Base-by-base conservation (phyloP, 2,888 invertebrate genomes). In the Cheilosia pagana region DNA sequence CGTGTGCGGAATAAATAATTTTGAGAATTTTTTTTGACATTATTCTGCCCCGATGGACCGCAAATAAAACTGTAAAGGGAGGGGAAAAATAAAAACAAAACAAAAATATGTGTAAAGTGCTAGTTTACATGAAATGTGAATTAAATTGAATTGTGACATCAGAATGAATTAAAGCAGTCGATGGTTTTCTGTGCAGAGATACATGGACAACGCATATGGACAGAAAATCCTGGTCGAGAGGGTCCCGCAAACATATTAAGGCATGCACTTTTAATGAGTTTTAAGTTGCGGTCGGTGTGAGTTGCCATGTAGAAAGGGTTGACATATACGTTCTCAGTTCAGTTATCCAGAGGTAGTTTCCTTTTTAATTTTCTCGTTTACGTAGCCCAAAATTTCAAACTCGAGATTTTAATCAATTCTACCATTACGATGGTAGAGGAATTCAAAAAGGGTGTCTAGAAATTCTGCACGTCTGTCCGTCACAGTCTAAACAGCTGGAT, bases 1-100 rank as follows among this genome's bases (percentile, higher is more conserved):
- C 70, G 81, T 81, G 85, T 67, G 57, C 55, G 57, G 85, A 85
- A 85, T 85, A 85, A 85, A 81, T 76, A 85, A 85, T 85, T 81
- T 85, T 41, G 21, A 62, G 59, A 50, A 45, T 59, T 31, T 70
- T 25, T 55, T 60, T 75, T 59, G 59, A n/a, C 43, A 31, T 31
- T 16, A 39, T 5, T 53, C 14, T 53, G 6, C 28, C 62, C 31
- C 43, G 43, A n/a, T 59, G 55, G 63, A 62, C 52, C 43, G 43
- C 72, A 74, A 62, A 62, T 53, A 39, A 57, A 63, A 71, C 39
- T 62, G 71, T 21, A 67, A 65, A 21, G 62, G 48, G 31, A 28
- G 14, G 41, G 10, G 16, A 52, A 12, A 35, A 19, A 19, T 45
- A 12, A 41, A 53, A 60, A 45, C 23, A 43, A 59, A 21, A 35